phyloP scores from a whole-genome alignment of 1,140 invertebrate species.

The Dysdera silvatica region DNA sequence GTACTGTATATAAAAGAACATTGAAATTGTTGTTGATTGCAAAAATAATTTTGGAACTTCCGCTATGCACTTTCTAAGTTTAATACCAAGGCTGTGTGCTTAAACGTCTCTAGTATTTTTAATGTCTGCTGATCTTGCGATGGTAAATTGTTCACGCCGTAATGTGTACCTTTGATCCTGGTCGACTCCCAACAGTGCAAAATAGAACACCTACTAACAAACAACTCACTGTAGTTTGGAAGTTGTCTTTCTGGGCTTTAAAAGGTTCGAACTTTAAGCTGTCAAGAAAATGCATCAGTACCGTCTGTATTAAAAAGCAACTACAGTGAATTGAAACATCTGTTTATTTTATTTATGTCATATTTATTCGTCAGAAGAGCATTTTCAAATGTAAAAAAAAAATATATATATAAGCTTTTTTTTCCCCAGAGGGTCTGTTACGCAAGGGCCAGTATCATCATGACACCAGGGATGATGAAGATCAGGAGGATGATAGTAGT shows the following conservation, averaged over 20 bases:
- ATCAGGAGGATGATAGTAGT: conserved; percentile 24
- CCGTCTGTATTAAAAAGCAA: background rate
- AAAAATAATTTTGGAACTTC: too few relatives aligned
- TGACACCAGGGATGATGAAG: conserved; percentile 8
- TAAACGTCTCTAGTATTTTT: too few relatives aligned
- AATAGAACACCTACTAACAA: too few relatives aligned
- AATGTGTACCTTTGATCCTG: too few relatives aligned
- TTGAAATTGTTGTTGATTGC: too few relatives aligned
- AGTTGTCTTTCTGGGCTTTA: background rate
- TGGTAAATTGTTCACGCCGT: too few relatives aligned
- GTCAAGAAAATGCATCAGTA: background rate
- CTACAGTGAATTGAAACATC: background rate
- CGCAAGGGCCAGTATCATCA: background rate
- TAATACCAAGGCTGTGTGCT: too few relatives aligned
- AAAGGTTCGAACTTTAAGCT: background rate
- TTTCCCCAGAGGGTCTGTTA: background rate
- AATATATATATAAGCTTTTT: background rate
- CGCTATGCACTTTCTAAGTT: too few relatives aligned
- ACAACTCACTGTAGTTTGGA: too few relatives aligned
- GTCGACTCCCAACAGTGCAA: too few relatives aligned
- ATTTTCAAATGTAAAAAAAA: background rate
- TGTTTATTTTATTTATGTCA: background rate
- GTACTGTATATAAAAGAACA: too few relatives aligned
- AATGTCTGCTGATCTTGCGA: too few relatives aligned
- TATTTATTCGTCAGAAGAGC: background rate